Conservation (phyloP, 2,888 invertebrate genomes). For the Biston stratarius region DNA sequence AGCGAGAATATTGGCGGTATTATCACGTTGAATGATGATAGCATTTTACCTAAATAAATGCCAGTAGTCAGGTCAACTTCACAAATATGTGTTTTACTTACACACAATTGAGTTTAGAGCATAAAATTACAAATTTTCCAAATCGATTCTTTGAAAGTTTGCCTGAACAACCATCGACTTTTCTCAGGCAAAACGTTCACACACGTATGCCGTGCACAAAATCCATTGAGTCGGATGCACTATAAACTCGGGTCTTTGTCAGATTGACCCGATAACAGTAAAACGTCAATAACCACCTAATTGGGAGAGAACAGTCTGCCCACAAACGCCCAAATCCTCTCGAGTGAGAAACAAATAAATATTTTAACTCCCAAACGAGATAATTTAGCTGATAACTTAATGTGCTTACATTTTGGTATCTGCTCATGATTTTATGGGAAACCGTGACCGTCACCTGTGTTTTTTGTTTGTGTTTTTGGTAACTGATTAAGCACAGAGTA, state of each 20-base stretch:
- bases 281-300: conserved; percentile 87
- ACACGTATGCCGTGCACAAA: conserved; percentile 39
- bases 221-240: conserved; percentile 50
- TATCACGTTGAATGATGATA: too few species aligned
- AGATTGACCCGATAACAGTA: conserved; percentile 83
- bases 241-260: conserved; percentile 74
- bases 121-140: not conserved
- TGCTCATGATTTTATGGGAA: conserved; percentile 85
- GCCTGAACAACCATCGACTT: not conserved
- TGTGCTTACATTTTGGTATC: conserved; percentile 85
- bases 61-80: too few species aligned
- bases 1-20: too few species aligned
- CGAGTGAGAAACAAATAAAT: conserved; percentile 85
- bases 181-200: conserved; percentile 22
- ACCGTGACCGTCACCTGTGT: conserved; percentile 65
- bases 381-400: conserved; percentile 84
- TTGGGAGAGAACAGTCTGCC: conserved; percentile 82
- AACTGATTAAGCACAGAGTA: conserved; percentile 43
- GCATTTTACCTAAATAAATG: too few species aligned
- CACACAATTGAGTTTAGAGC: not conserved
- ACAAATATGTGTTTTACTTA: too few species aligned
- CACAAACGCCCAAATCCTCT: conserved; percentile 70
- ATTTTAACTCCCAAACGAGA: conserved; percentile 82
- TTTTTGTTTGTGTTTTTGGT: conserved; percentile 43
- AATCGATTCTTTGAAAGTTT: not conserved